These are phyloP conservation scores for Eurois occulta DNA, from an alignment of 2,888 invertebrate genomes.

Conservation along the genomic window DNA sequence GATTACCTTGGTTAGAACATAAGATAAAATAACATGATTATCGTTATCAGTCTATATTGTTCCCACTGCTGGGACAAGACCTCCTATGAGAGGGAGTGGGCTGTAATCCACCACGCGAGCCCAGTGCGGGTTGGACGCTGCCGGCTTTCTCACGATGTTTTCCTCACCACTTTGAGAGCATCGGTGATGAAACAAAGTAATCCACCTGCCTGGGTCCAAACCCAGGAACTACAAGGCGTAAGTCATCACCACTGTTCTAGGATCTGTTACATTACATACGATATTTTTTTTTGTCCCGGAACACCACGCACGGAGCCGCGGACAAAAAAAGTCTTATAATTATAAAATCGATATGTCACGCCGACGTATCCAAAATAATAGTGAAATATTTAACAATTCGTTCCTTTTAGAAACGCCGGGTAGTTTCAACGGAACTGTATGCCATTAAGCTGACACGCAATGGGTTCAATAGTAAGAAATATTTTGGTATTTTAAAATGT, in stretches of 20 bases:
- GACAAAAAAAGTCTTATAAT: neutral
- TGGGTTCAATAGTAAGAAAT: constrained; percentile 27
- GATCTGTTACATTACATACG: neutral
- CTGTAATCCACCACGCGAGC: neutral
- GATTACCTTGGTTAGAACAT: neutral
- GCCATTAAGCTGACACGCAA: constrained; percentile 68
- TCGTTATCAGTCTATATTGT: neutral
- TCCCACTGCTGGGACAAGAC: neutral
- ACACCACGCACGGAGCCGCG: too few relatives aligned
- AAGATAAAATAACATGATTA: neutral
- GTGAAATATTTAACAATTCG: constrained; percentile 85
- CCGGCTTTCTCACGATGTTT: neutral
- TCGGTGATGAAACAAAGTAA: neutral
- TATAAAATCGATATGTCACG: constrained; percentile 79
- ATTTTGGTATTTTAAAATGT: constrained; percentile 34
- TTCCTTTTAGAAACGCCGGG: constrained; percentile 82
- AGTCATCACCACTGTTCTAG: neutral
- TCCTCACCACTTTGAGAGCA: neutral
- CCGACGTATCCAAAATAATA: constrained; percentile 53
- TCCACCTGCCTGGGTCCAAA: neutral
- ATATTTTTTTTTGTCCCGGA: neutral
- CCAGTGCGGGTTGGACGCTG: neutral
- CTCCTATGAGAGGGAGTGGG: neutral
- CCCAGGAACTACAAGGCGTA: neutral
- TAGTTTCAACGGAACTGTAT: constrained; percentile 66